A percentile compares a stretch with the other conserved stretches of the same genome.
Evolutionary conservation across 2,888 invertebrate species (phyloP).

Genomic region (Clivina fossor): DNA sequence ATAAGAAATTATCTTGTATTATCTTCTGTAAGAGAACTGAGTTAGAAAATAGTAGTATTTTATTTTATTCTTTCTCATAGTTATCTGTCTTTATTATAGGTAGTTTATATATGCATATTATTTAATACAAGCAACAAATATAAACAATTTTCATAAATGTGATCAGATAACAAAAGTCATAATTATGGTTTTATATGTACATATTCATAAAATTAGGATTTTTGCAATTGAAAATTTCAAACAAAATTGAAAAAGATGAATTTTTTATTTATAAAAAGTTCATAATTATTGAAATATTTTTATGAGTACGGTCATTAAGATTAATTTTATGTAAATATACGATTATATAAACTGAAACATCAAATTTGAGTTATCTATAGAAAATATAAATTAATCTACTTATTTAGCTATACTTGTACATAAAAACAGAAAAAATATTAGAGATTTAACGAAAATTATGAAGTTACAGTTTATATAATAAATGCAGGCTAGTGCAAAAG

Average conservation of each 20-base stretch:
- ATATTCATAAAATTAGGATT: neutral
- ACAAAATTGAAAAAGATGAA: neutral
- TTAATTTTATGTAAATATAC: too few relatives aligned
- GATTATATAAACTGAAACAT: too few relatives aligned
- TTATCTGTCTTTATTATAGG: too few relatives aligned
- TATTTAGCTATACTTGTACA: too few relatives aligned
- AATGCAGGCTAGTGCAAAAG: too few relatives aligned
- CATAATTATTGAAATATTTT: neutral
- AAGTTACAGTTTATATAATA: too few relatives aligned
- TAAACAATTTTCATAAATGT: slow-evolving; percentile 7
- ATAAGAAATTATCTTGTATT: too few relatives aligned
- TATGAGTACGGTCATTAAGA: slow-evolving; percentile 8
- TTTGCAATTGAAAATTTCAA: neutral
- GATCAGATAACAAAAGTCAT: neutral
- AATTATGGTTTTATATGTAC: neutral
- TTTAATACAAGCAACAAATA: slow-evolving; percentile 7
- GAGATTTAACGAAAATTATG: too few relatives aligned
- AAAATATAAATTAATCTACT: too few relatives aligned
- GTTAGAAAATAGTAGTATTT: slow-evolving; percentile 6
- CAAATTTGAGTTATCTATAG: too few relatives aligned
- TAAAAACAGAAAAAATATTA: too few relatives aligned
- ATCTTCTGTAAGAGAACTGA: slow-evolving; percentile 10
- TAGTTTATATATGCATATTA: too few relatives aligned
- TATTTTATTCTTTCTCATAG: slow-evolving; percentile 2
- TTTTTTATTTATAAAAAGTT: neutral